phyloP scores from a whole-genome alignment of 1,140 invertebrate genomes.

The Listronotus bonariensis region DNA sequence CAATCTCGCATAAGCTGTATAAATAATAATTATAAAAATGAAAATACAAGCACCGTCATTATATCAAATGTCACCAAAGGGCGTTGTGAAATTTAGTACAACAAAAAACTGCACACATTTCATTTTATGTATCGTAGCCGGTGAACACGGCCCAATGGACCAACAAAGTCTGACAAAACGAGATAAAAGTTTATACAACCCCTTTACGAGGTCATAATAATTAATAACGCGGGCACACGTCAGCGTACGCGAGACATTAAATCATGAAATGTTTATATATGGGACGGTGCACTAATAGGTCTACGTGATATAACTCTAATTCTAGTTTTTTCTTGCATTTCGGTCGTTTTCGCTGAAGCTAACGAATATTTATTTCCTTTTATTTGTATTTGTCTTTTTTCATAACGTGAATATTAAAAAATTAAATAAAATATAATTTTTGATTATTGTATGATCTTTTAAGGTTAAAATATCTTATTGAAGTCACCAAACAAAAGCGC shows the following conservation, averaged over 20 bases:
- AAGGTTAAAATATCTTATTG: too few relatives aligned
- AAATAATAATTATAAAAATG: slow-evolving; percentile 42
- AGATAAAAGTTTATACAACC: slow-evolving; percentile 47
- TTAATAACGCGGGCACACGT: slow-evolving; percentile 43
- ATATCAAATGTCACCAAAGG: slow-evolving; percentile 44
- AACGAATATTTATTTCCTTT: slow-evolving; percentile 16
- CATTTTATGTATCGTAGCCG: slow-evolving; percentile 37
- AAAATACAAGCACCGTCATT: slow-evolving; percentile 39
- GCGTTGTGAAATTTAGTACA: slow-evolving; percentile 34
- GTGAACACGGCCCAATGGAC: slow-evolving; percentile 42
- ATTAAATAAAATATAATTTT: too few relatives aligned
- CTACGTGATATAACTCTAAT: slow-evolving; percentile 30
- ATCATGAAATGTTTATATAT: slow-evolving; percentile 47
- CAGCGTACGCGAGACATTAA: slow-evolving; percentile 40
- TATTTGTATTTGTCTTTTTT: slow-evolving; percentile 9
- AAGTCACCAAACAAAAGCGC: too few relatives aligned
- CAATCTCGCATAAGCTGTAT: slow-evolving; percentile 24
- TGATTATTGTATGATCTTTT: too few relatives aligned
- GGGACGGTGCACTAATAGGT: slow-evolving; percentile 41
- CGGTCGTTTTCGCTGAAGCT: slow-evolving; percentile 4
- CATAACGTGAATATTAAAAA: too few relatives aligned
- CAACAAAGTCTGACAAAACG: slow-evolving; percentile 48
- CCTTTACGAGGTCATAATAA: slow-evolving; percentile 48
- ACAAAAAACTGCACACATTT: slow-evolving; percentile 44
- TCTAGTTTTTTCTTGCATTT: slow-evolving; percentile 24